These are phyloP conservation scores for Caranx melampygus DNA, from an alignment of 2,113 vertebrate species.

Conservation along the genomic window DNA sequence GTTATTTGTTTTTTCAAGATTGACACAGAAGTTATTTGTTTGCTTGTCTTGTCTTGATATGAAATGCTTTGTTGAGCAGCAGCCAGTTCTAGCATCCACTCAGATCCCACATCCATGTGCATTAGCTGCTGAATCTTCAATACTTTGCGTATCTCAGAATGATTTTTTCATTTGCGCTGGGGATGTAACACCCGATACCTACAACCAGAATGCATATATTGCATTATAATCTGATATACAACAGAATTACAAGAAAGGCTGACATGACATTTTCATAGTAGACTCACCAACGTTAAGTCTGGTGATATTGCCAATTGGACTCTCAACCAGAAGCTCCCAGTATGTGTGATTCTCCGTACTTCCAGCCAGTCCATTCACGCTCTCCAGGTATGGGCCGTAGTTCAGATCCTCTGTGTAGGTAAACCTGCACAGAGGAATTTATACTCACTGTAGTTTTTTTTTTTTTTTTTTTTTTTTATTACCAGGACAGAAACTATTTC, in stretches of 20 bases:
- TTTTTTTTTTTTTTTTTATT: no score
- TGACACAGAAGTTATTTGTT: background rate
- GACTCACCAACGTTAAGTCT: slow-evolving; percentile 61
- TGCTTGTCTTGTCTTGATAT: background rate
- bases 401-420: slow-evolving; percentile 39
- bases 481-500: no score
- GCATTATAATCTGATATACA: background rate
- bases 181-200: slow-evolving; percentile 72
- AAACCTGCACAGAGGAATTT: slow-evolving; percentile 38
- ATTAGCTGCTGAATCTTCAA: slow-evolving; percentile 21
- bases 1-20: background rate
- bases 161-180: slow-evolving; percentile 40
- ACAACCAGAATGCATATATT: slow-evolving; percentile 3
- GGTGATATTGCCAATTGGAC: slow-evolving; percentile 9
- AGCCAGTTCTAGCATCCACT: background rate
- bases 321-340: slow-evolving; percentile 57
- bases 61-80: background rate
- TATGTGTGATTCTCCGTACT: slow-evolving; percentile 34
- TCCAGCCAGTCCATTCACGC: slow-evolving; percentile 60
- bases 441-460: background rate
- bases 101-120: background rate
- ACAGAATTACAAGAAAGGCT: background rate
- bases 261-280: background rate
- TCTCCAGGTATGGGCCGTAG: slow-evolving; percentile 65
- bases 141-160: slow-evolving; percentile 54